Evolutionary conservation across 2,888 invertebrate species (phyloP).

Genomic region (Melolontha melolontha): DNA sequence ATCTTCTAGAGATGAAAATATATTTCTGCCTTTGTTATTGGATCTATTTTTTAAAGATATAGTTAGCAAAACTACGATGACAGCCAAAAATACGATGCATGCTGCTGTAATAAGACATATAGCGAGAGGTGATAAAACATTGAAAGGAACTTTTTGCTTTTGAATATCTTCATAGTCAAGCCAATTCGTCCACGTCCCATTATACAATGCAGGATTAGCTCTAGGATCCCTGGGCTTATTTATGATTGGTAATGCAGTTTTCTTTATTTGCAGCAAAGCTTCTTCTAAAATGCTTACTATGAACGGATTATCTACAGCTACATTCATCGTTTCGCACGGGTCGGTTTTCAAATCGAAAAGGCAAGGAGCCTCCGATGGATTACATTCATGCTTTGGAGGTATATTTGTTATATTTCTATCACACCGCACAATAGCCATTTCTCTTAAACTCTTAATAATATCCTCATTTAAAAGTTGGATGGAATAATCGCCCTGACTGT

Average conservation of each 20-base stretch:
- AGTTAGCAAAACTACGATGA: conserved; percentile 49
- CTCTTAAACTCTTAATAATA: conserved; percentile 53
- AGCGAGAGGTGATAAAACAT: conserved; percentile 56
- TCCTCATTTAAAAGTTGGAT: conserved; percentile 51
- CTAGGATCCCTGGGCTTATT: conserved; percentile 65
- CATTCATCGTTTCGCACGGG: conserved; percentile 68
- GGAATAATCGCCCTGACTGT: conserved; percentile 37
- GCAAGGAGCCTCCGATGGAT: conserved; percentile 64
- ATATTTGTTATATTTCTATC: conserved; percentile 51
- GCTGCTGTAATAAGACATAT: conserved; percentile 58
- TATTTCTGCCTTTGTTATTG: conserved; percentile 35
- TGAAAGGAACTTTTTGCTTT: conserved; percentile 51
- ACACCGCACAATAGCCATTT: conserved; percentile 58
- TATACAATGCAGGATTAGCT: conserved; percentile 69
- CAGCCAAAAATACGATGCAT: conserved; percentile 56
- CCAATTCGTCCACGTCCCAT: conserved; percentile 72
- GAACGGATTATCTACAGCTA: conserved; percentile 62
- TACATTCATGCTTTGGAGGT: conserved; percentile 55
- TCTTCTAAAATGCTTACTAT: conserved; percentile 65
- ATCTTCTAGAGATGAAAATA: conserved; percentile 46
- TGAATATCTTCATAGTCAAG: conserved; percentile 64
- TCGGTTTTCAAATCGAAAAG: conserved; percentile 67
- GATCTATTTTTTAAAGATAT: conserved; percentile 44
- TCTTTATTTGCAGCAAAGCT: conserved; percentile 63
- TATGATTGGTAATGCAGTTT: conserved; percentile 63